Base-by-base conservation (phyloP, 2,888 invertebrate genomes). In the Didymodactylos carnosus region DNA sequence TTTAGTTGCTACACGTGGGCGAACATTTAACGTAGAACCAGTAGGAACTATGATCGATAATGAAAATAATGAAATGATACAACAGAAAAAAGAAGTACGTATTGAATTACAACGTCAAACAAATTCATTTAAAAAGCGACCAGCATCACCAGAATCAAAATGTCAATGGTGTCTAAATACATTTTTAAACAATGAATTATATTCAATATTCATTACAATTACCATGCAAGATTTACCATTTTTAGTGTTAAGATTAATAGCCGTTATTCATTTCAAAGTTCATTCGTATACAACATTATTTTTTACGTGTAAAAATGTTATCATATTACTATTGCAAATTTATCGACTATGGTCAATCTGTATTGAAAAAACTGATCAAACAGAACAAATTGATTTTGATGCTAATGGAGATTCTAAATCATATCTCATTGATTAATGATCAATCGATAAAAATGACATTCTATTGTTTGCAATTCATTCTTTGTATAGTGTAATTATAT, bases 271-370 rank as follows among this genome's bases (percentile, higher is more conserved):
- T 11, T 79, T 79, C 75, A 76, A 78, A 62, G 78, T 81, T 11
- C 74, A 80, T 75, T 79, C 78, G 39, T 81, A 82, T 76, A 79
- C 79, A 53, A 80, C 81, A 74, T 76, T 82, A 29, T 83, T 82
- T 77, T 82, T 81, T 77, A 80, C 79, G 39, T 76, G 77, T 71
- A 81, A 81, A 76, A 81, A 81, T 75, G 49, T 76, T 11, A 75
- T 81, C 27, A 78, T 81, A 53, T 73, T 80, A 40, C 51, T 76
- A 29, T 77, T 81, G 14, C 78, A 80, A 75, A 29, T 80, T 8
- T 81, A 81, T 74, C 77, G 81, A 10, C 72, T 80, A 16, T 62
- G 77, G 39, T 77, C 78, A n/a, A 76, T 78, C 16, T 75, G 74
- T n/a, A 46, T 76, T 5, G 75, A 75, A 16, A 29, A 62, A n/a